These are phyloP conservation scores for Cyanoramphus novaezelandiae DNA, from an alignment of 2,113 vertebrate species.

Conservation along the genomic window DNA sequence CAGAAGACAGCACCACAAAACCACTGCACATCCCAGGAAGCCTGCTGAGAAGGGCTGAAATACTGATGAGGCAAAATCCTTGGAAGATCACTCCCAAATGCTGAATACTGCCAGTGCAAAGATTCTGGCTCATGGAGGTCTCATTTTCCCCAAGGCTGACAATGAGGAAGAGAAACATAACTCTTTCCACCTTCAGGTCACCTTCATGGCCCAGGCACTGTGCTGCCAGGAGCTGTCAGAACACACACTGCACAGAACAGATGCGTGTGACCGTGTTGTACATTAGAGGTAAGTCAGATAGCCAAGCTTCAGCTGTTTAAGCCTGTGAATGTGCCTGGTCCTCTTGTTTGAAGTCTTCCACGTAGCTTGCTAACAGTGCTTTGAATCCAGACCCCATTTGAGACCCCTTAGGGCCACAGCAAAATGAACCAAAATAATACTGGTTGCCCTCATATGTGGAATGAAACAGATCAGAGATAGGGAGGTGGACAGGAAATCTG, in stretches of 20 bases:
- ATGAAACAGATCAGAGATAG: not conserved
- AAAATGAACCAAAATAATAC: not conserved
- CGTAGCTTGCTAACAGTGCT: not conserved
- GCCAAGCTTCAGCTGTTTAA: not conserved
- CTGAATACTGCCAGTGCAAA: not conserved
- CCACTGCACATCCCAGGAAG: not conserved
- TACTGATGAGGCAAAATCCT: not conserved
- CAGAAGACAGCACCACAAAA: not conserved
- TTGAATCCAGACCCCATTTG: not conserved
- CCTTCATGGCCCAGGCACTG: accelerated
- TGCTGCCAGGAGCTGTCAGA: not conserved
- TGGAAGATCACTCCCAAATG: not conserved
- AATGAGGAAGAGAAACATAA: not conserved
- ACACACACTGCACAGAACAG: not conserved
- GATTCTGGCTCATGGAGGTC: not conserved
- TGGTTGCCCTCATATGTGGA: not conserved
- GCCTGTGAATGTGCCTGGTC: not conserved
- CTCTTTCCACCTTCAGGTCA: not conserved
- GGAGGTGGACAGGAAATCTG: not conserved
- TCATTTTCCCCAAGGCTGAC: not conserved
- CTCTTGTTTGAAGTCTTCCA: not conserved
- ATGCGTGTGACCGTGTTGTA: not conserved
- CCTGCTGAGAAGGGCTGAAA: not conserved
- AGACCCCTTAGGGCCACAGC: not conserved
- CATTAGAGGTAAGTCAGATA: not conserved